Evolutionary conservation across 2,797 vertebrate species (phyloP).

Genomic region (Manis pentadactyla): DNA sequence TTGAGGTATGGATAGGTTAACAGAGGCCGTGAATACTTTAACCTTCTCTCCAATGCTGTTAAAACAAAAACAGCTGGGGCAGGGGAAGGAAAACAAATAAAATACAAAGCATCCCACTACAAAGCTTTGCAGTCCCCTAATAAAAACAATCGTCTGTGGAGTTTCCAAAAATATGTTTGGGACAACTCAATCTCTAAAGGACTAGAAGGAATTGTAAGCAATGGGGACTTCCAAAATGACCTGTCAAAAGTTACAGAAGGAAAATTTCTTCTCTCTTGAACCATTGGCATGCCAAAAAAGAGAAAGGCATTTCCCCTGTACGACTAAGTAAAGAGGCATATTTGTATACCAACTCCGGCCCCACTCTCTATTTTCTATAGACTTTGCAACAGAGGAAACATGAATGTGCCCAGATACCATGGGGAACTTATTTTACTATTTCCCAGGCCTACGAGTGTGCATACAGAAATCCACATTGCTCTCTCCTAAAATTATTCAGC

Average conservation of each 20-base stretch:
- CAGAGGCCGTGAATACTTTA: conserved; percentile 86
- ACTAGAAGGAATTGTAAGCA: conserved; percentile 76
- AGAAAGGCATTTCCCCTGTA: background rate
- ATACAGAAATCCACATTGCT: conserved; percentile 29
- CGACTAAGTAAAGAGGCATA: background rate
- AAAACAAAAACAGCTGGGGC: conserved; percentile 89
- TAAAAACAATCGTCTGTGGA: conserved; percentile 88
- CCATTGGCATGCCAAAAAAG: background rate
- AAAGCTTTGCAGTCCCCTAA: conserved; percentile 87
- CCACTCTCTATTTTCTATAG: conserved; percentile 69
- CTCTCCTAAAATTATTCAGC: conserved; percentile 73
- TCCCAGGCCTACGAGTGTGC: conserved; percentile 22
- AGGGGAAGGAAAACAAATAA: conserved; percentile 89
- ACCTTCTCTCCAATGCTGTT: conserved; percentile 86
- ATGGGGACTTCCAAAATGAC: conserved; percentile 62
- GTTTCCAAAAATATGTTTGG: conserved; percentile 89
- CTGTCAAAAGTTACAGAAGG: conserved; percentile 58
- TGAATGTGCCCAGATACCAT: conserved; percentile 53
- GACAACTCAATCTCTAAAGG: conserved; percentile 84
- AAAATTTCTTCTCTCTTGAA: conserved; percentile 48
- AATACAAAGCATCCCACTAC: conserved; percentile 88
- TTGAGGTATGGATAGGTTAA: conserved; percentile 86
- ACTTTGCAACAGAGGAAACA: conserved; percentile 73
- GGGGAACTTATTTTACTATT: background rate
- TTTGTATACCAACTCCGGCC: conserved; percentile 39